These are phyloP conservation scores for Gryllus longicercus DNA, from an alignment of 2,888 invertebrate genomes.

Conservation along the genomic window DNA sequence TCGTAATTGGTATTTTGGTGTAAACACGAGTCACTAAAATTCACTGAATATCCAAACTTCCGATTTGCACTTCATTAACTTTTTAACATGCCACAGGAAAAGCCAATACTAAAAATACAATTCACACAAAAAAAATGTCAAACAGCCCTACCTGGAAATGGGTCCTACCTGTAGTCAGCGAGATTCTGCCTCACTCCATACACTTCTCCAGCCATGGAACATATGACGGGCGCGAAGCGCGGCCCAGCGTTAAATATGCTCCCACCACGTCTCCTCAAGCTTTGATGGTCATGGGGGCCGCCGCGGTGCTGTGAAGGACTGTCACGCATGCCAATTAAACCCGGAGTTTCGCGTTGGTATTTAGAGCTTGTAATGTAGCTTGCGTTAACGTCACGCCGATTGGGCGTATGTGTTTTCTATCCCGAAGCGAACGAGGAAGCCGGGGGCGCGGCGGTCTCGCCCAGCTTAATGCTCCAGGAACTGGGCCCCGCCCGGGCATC, in stretches of 20 bases:
- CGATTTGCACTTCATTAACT: too few relatives aligned
- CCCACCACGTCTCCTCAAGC: not conserved
- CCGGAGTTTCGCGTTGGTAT: not conserved
- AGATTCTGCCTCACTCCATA: not conserved
- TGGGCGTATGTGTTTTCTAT: not conserved
- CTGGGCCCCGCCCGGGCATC: not conserved
- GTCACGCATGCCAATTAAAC: conserved; percentile 6
- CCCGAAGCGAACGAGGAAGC: not conserved
- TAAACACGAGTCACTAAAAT: too few relatives aligned
- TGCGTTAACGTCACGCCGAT: not conserved
- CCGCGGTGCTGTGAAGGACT: not conserved
- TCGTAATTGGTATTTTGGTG: too few relatives aligned
- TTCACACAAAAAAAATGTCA: not conserved
- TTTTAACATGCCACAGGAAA: too few relatives aligned
- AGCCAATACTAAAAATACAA: too few relatives aligned
- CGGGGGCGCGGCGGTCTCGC: not conserved
- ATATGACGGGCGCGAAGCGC: not conserved
- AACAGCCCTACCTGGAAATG: not conserved
- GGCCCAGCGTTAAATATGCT: not conserved
- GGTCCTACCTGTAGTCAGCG: not conserved
- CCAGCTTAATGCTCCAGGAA: not conserved
- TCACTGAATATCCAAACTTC: too few relatives aligned
- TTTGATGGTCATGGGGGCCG: not conserved
- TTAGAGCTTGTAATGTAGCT: not conserved
- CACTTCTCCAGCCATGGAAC: not conserved